Percentiles rank a stretch among this genome's conserved stretches.
Evolutionary conservation across 2,113 vertebrate genomes (phyloP).

Genomic region (Zootoca vivipara): DNA sequence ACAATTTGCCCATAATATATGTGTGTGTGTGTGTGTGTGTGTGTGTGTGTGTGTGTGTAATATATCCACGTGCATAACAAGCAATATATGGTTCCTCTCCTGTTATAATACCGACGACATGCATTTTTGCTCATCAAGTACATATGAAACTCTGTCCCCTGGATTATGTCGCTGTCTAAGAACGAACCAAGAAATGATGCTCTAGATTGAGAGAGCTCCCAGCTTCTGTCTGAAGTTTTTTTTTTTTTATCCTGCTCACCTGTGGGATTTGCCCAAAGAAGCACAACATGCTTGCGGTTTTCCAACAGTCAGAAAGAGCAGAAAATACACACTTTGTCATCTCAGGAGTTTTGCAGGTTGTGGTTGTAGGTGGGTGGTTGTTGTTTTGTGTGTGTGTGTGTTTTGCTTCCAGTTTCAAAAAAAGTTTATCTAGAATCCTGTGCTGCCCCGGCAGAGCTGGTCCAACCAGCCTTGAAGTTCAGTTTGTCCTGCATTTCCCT

Average conservation of each 20-base stretch:
- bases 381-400: too few relatives aligned
- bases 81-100: too few relatives aligned
- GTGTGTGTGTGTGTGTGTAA: neutral
- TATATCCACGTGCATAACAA: too few relatives aligned
- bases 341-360: neutral
- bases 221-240: neutral
- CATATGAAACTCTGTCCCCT: neutral
- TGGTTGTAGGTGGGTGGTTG: neutral
- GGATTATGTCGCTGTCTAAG: neutral
- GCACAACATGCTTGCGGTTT: neutral
- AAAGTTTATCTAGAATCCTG: neutral
- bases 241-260: neutral
- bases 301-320: neutral
- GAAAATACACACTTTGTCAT: conserved; percentile 15
- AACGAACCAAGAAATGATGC: neutral
- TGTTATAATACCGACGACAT: neutral
- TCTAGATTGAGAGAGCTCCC: too few relatives aligned
- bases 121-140: neutral
- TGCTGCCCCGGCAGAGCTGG: neutral
- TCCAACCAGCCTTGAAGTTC: neutral
- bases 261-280: neutral
- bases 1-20: neutral
- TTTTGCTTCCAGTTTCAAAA: neutral
- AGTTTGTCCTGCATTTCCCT: neutral
- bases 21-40: neutral